Evolutionary conservation across 2,113 vertebrate genomes (phyloP).

Genomic region (Tor tambroides): DNA sequence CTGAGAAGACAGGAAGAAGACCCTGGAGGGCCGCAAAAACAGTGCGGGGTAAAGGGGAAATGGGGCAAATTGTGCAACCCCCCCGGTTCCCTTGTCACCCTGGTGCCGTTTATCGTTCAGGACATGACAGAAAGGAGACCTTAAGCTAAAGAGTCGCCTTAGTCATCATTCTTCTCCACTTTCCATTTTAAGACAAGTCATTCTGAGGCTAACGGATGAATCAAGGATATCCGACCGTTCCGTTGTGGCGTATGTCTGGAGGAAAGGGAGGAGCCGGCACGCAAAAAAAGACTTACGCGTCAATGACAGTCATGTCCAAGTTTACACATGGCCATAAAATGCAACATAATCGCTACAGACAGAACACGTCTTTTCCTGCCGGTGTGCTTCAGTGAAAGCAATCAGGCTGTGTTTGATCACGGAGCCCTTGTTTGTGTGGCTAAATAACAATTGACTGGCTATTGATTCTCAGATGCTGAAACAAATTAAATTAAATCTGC

Average conservation of each 20-base stretch:
- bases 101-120: conserved; percentile 70
- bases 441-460: conserved; percentile 64
- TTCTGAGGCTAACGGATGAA: conserved; percentile 69
- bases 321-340: conserved; percentile 61
- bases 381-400: conserved; percentile 41
- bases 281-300: conserved; percentile 64
- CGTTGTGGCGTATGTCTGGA: conserved; percentile 66
- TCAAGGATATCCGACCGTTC: conserved; percentile 58
- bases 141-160: conserved; percentile 72
- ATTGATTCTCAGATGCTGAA: conserved; percentile 70
- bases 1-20: conserved; percentile 60
- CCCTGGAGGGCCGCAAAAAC: conserved; percentile 36
- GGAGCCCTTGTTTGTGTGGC: conserved; percentile 57
- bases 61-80: background rate
- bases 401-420: conserved; percentile 59
- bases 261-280: conserved; percentile 3
- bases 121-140: conserved; percentile 70
- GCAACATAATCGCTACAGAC: conserved; percentile 63
- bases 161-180: conserved; percentile 64
- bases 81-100: conserved; percentile 48
- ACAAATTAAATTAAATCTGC: conserved; percentile 75
- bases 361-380: conserved; percentile 34
- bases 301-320: conserved; percentile 50
- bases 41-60: background rate
- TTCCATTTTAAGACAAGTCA: conserved; percentile 70